Evolutionary conservation across 1,140 invertebrate species (phyloP).

Genomic region (Hypsibius dujardini): DNA sequence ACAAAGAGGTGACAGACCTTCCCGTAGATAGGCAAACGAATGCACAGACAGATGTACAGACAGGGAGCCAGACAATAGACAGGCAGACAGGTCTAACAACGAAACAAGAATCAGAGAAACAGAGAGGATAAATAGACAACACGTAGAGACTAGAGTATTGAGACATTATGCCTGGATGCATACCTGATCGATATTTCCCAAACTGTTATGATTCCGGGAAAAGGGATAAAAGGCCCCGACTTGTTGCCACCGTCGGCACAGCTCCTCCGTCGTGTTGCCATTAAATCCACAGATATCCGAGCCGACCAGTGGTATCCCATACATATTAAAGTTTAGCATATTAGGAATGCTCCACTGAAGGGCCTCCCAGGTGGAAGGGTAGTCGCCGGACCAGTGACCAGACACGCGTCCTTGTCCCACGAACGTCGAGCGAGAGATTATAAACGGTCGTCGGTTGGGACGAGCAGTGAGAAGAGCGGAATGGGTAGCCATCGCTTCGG

Average conservation of each 20-base stretch:
- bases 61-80: too few species aligned
- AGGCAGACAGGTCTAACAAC: too few species aligned
- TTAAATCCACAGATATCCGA: conserved; percentile 32
- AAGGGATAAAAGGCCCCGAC: conserved; percentile 41
- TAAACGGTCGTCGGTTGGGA: conserved; percentile 44
- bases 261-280: conserved; percentile 31
- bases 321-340: conserved; percentile 57
- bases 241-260: conserved; percentile 39
- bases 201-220: conserved; percentile 63
- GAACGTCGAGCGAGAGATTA: conserved; percentile 65
- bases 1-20: too few species aligned
- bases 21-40: too few species aligned
- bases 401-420: conserved; percentile 55
- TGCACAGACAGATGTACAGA: too few species aligned
- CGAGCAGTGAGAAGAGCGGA: conserved; percentile 23
- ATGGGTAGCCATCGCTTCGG: conserved; percentile 42
- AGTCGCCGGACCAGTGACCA: conserved; percentile 69
- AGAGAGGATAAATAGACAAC: too few species aligned
- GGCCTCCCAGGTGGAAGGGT: background rate
- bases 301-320: conserved; percentile 43
- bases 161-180: background rate
- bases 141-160: too few species aligned
- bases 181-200: conserved; percentile 44
- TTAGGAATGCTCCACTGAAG: conserved; percentile 25
- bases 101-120: too few species aligned